Evolutionary conservation across 2,888 invertebrate genomes (phyloP).

Genomic region (Allacma fusca): DNA sequence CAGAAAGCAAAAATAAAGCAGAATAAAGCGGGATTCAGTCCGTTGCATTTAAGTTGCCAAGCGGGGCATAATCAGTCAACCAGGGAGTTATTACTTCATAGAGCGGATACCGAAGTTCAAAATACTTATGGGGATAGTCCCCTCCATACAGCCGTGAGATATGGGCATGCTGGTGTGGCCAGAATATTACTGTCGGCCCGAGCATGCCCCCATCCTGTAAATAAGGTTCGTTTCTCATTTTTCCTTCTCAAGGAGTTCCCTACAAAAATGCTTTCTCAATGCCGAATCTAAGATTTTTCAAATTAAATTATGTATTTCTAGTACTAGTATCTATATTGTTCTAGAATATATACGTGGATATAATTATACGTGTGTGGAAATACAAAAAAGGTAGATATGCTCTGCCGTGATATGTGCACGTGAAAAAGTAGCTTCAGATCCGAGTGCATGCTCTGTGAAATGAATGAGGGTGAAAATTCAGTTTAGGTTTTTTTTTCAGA

Average conservation of each 20-base stretch:
- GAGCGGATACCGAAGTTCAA: conserved; percentile 80
- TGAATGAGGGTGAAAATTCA: background rate
- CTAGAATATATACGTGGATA: no score
- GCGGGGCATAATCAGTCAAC: conserved; percentile 97
- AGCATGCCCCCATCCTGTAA: conserved; percentile 85
- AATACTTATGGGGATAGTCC: conserved; percentile 75
- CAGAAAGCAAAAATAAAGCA: conserved; percentile 73
- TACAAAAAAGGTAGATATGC: no score
- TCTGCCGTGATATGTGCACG: no score
- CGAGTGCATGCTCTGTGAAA: background rate
- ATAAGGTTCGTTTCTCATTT: conserved; percentile 71
- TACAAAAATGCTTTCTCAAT: no score
- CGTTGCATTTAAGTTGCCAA: conserved; percentile 94
- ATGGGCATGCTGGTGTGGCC: conserved; percentile 95
- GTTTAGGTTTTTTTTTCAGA: background rate
- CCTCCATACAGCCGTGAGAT: conserved; percentile 91
- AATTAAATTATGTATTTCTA: no score
- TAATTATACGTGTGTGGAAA: no score
- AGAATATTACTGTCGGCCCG: conserved; percentile 91
- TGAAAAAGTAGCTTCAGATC: no score
- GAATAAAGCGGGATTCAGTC: conserved; percentile 88
- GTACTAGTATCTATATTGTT: no score
- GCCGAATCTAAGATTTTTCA: no score
- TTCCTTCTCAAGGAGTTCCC: conserved; percentile 1
- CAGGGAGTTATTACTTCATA: conserved; percentile 84